Percentiles rank a stretch among this genome's conserved stretches.
These are phyloP conservation scores for Arenicola marina DNA, from an alignment of 2,888 invertebrate genomes.

Conservation along the genomic window DNA sequence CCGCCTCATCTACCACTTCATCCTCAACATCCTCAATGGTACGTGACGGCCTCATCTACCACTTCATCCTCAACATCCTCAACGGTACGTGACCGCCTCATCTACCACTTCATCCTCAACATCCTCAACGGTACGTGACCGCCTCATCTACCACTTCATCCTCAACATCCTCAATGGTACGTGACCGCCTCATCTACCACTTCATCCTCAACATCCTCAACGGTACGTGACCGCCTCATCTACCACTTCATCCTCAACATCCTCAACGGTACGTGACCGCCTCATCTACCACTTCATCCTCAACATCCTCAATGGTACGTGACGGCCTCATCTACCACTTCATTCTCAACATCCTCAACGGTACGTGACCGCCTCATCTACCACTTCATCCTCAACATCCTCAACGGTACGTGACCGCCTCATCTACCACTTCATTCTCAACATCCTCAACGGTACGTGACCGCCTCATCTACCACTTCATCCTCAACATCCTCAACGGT, in stretches of 20 bases:
- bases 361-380: neutral
- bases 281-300: neutral
- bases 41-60: neutral
- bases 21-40: neutral
- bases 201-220: neutral
- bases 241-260: neutral
- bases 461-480: neutral
- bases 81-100: neutral
- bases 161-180: neutral
- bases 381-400: neutral
- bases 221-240: neutral
- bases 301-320: neutral
- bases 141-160: neutral
- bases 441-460: neutral
- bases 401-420: neutral
- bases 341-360: neutral
- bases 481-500: neutral
- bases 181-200: neutral
- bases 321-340: neutral
- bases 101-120: neutral
- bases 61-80: neutral
- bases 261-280: neutral
- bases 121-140: neutral
- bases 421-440: neutral
- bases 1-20: neutral